A percentile compares a stretch with the other conserved stretches of the same genome.
Conservation (phyloP, 2,888 invertebrate genomes). For the Tenthredo amoena region DNA sequence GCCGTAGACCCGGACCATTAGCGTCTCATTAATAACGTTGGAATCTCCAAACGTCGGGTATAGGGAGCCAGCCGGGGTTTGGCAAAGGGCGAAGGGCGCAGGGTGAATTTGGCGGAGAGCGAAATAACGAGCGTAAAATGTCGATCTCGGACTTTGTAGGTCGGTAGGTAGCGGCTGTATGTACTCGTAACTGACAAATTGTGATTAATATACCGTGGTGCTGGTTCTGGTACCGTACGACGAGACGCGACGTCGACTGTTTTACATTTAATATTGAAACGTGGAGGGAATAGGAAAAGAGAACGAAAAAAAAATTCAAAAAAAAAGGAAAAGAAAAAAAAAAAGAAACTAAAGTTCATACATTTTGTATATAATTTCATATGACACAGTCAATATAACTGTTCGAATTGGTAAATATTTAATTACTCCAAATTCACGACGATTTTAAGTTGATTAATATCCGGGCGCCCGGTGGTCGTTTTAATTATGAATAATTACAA, state of each 20-base stretch:
- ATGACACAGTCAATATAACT: conserved; percentile 20
- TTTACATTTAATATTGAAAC: background rate
- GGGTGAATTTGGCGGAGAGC: conserved; percentile 22
- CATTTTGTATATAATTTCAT: background rate
- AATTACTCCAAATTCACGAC: conserved; percentile 21
- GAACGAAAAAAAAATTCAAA: no score
- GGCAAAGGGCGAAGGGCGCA: conserved; percentile 53
- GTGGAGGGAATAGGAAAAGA: background rate
- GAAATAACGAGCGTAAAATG: conserved; percentile 51
- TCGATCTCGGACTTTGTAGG: conserved; percentile 46
- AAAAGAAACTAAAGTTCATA: background rate
- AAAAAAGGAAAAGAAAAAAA: background rate
- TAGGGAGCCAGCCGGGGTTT: conserved; percentile 9
- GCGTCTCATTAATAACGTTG: conserved; percentile 71
- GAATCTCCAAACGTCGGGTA: conserved; percentile 52
- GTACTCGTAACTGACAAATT: conserved; percentile 38
- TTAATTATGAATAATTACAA: conserved; percentile 49
- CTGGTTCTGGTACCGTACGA: background rate
- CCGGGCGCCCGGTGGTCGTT: conserved; percentile 25
- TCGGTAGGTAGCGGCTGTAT: background rate
- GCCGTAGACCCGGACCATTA: conserved; percentile 62
- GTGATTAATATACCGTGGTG: conserved; percentile 31
- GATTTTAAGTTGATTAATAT: conserved; percentile 41
- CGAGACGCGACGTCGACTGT: background rate
- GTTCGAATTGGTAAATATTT: conserved; percentile 27